phyloP scores from a whole-genome alignment of 2,797 vertebrate genomes.

The Coregonus sp. region DNA sequence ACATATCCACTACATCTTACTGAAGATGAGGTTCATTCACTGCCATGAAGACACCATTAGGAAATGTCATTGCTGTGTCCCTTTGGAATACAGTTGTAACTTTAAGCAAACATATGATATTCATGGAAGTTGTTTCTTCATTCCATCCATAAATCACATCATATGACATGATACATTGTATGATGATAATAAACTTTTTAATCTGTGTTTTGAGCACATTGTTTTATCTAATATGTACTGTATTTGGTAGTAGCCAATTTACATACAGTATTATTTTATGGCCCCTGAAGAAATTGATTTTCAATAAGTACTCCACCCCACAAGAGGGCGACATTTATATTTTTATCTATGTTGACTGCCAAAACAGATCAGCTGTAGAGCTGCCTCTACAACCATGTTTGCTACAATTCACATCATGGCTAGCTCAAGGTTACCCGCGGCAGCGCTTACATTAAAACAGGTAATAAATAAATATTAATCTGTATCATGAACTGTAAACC shows the following conservation, averaged over 20 bases:
- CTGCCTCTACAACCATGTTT: background rate
- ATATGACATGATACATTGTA: conserved; percentile 25
- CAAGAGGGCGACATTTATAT: conserved; percentile 28
- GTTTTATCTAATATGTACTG: background rate
- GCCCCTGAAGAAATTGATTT: background rate
- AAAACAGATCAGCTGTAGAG: too few relatives aligned
- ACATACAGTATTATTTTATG: background rate
- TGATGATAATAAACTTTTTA: conserved; percentile 50
- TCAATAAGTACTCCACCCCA: conserved; percentile 23
- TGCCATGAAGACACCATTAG: background rate
- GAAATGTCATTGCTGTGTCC: conserved; percentile 10
- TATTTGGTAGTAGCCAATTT: background rate
- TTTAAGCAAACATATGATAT: conserved; percentile 27
- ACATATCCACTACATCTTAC: conserved; percentile 18
- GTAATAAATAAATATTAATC: conserved; percentile 50
- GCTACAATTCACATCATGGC: conserved; percentile 61
- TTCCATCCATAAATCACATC: conserved; percentile 21
- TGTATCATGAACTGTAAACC: background rate
- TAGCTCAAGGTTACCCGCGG: conserved; percentile 61
- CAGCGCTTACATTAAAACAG: conserved; percentile 77
- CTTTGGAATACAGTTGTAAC: conserved; percentile 15
- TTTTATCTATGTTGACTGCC: too few relatives aligned
- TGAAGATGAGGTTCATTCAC: conserved; percentile 1
- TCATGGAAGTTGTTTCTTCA: conserved; percentile 32
- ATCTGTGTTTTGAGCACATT: background rate